Base-by-base conservation (phyloP, 1,140 invertebrate genomes). In the Scaptomyza hsui region DNA sequence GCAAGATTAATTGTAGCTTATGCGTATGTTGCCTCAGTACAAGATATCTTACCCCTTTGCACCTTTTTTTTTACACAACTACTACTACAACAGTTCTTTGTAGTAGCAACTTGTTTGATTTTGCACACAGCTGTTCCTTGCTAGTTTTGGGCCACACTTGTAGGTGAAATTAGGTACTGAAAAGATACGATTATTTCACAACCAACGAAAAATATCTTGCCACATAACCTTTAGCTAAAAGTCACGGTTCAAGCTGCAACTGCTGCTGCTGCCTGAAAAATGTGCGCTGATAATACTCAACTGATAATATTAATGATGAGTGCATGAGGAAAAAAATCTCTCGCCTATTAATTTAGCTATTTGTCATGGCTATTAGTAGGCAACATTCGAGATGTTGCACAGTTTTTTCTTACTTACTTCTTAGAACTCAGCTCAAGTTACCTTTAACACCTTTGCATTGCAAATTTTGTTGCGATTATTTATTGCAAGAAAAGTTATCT, bases 1-100 rank as follows among this genome's bases (percentile, higher is more conserved):
- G 24, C 49, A 76, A 88, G 82, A 88, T 88, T 88, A 89, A 88
- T 88, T 88, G 83, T 82, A 76, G 78, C 82, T 72, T 78, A 75
- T 78, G 78, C 72, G 73, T 64, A 73, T 75, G 15, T 39, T 19
- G 63, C 69, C 57, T 51, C 52, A 56, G 44, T 53, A 35, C 62
- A 18, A 19, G n/a, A 19, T 47, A 45, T 41, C 21, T 18, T 48
- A 12, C 16, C 37, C 21, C 45, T 5, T 70, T 26, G 21, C 55
- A n/a, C 39, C 32, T 13, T 18, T n/a, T 9, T 9, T 9, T 9
- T 29, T n/a, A n/a, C n/a, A n/a, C n/a, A n/a, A n/a, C n/a, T n/a
- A n/a, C 5, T 12, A 26, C 47, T 39, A 1, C 10, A 24, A 24
- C 39, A 47, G 55, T 45, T 21, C 78, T 52, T 80, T 63, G 65